Conservation (phyloP, 1,140 invertebrate genomes). For the Zaprionus tsacasi region DNA sequence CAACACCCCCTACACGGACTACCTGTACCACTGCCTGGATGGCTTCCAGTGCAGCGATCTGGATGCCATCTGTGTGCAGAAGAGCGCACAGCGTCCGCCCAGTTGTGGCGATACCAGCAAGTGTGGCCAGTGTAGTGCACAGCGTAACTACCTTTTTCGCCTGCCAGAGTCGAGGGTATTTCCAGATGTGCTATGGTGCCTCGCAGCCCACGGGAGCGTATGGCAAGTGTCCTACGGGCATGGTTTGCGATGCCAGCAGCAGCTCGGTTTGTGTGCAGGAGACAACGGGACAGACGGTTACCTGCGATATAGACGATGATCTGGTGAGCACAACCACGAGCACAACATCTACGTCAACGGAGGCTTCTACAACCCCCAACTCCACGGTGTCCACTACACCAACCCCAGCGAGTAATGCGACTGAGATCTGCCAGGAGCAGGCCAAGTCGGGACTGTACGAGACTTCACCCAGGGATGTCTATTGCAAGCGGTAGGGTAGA, state of each 20-base stretch:
- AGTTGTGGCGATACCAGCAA: slow-evolving; percentile 72
- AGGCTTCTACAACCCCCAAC: slow-evolving; percentile 1
- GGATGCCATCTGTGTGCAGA: slow-evolving; percentile 71
- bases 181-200: slow-evolving; percentile 80
- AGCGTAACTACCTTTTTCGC: slow-evolving; percentile 70
- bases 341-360: neutral
- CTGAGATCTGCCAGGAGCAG: slow-evolving; percentile 44
- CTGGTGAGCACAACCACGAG: slow-evolving; percentile 37
- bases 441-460: slow-evolving; percentile 57
- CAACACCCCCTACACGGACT: slow-evolving; percentile 48
- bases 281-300: slow-evolving; percentile 14
- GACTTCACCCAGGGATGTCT: slow-evolving; percentile 57
- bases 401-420: neutral
- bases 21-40: slow-evolving; percentile 63
- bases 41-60: slow-evolving; percentile 72
- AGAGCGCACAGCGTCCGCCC: slow-evolving; percentile 62
- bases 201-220: slow-evolving; percentile 54
- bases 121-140: slow-evolving; percentile 74
- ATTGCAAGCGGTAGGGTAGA: slow-evolving; percentile 59
- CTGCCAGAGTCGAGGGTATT: slow-evolving; percentile 67
- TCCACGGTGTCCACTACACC: neutral
- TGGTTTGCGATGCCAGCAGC: slow-evolving; percentile 69
- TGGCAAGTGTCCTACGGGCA: slow-evolving; percentile 65
- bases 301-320: slow-evolving; percentile 67
- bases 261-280: slow-evolving; percentile 59